Evolutionary conservation across 2,888 invertebrate genomes (phyloP), one percentile per base, ranked within the genome.

Genomic region (Ornithoptera priamus): DNA sequence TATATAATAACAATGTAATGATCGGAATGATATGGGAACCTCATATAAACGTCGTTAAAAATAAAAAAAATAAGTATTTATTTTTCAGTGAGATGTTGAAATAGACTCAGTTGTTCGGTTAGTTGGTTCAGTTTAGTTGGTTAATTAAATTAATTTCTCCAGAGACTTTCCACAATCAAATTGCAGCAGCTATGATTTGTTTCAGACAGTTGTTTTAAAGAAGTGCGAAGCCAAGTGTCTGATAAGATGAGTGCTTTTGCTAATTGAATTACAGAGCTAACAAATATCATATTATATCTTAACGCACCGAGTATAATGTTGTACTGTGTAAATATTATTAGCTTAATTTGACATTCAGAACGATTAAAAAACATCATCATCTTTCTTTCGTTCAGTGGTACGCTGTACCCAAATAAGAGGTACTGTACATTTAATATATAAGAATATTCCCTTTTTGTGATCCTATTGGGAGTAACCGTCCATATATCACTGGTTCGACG

Each of bases 401-500:
- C 30, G 10, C 46, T 12, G 46, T 46, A 2, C 15, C 65, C 59
- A 59, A 66, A 66, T 59, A 66, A 53, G 62, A 24, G 24, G 67
- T 58, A 62, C 22, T 18, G 57, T 62, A 36, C 39, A 58, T 59
- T 42, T 56, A 68, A 61, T 67, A 60, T 67, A 71, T 62, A 59
- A 24, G 65, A 42, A 67, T 67, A 61, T 65, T 50, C 63, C 63
- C 61, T 69, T 68, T 66, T 69, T 67, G 63, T 66, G 50, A 69
- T 63, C 24, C 63, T 69, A 57, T 68, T 68, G 70, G 67, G 70
- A 65, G 70, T 67, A 65, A 58, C 70, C 70, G 70, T 72, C 79
- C 81, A 85, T 87, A 86, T 82, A 84, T 85, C 85, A 86, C 83
- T 76, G 77, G 80, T 82, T 85, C 86, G 84, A 85, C 85, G 84